phyloP scores from a whole-genome alignment of 2,797 vertebrate genomes.

The Sebastes umbrosus region DNA sequence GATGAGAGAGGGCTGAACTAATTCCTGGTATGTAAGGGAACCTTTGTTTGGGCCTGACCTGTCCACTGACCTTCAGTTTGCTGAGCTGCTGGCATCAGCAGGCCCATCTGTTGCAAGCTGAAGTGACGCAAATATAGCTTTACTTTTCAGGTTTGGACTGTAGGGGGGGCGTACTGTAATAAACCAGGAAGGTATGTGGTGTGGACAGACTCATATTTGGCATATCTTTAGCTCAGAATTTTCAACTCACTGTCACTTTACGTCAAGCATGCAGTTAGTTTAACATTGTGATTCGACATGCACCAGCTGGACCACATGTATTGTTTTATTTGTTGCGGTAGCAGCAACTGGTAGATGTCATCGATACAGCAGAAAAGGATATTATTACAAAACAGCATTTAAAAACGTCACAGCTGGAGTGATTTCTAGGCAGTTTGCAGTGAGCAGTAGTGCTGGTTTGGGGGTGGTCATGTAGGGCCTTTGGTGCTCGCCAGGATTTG shows the following conservation, averaged over 20 bases:
- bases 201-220: background rate
- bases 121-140: slow-evolving; percentile 10
- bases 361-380: background rate
- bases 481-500: slow-evolving; percentile 72
- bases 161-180: background rate
- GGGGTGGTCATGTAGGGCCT: slow-evolving; percentile 55
- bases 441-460: slow-evolving; percentile 39
- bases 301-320: background rate
- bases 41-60: slow-evolving; percentile 84
- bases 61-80: slow-evolving; percentile 82
- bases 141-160: background rate
- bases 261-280: background rate
- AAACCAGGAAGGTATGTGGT: background rate
- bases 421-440: slow-evolving; percentile 30
- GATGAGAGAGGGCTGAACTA: slow-evolving; percentile 71
- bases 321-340: slow-evolving; percentile 6
- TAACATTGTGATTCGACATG: background rate
- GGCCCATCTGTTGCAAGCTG: slow-evolving; percentile 69
- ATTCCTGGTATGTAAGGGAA: slow-evolving; percentile 81
- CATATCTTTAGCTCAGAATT: background rate
- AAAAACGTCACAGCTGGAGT: slow-evolving; percentile 8
- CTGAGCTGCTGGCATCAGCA: slow-evolving; percentile 74
- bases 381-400: slow-evolving; percentile 25
- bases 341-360: slow-evolving; percentile 10
- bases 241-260: background rate